Conservation (phyloP, 1,140 invertebrate genomes). For the Patella vulgata region DNA sequence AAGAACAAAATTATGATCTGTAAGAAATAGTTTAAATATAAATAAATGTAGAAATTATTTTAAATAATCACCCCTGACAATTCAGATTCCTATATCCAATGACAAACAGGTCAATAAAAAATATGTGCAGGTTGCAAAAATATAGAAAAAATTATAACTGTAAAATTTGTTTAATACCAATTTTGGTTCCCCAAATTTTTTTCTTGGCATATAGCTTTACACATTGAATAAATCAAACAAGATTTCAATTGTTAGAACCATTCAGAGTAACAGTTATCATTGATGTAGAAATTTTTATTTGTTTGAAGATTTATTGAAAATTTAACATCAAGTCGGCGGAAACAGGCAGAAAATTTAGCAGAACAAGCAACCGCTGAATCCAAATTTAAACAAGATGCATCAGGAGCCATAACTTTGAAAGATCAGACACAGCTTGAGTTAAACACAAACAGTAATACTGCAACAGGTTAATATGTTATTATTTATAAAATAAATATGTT, state of each 20-base stretch:
- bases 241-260: too few relatives aligned
- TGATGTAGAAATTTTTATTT: conserved; percentile 10
- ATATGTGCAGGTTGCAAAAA: too few relatives aligned
- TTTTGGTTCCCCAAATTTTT: too few relatives aligned
- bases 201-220: too few relatives aligned
- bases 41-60: too few relatives aligned
- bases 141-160: too few relatives aligned
- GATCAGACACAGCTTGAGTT: background rate
- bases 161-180: too few relatives aligned
- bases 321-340: conserved; percentile 50
- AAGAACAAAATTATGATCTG: conserved; percentile 90
- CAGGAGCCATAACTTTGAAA: conserved; percentile 19
- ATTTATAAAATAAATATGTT: background rate
- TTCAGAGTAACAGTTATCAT: background rate
- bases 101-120: too few relatives aligned
- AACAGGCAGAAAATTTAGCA: conserved; percentile 58
- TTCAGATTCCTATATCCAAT: too few relatives aligned
- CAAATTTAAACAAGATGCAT: conserved; percentile 29
- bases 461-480: background rate
- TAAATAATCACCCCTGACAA: too few relatives aligned
- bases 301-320: conserved; percentile 55
- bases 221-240: too few relatives aligned
- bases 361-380: conserved; percentile 48
- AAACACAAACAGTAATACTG: background rate
- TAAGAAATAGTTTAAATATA: conserved; percentile 62